phyloP scores from a whole-genome alignment of 2,888 invertebrate genomes.

The Callimorpha dominula region DNA sequence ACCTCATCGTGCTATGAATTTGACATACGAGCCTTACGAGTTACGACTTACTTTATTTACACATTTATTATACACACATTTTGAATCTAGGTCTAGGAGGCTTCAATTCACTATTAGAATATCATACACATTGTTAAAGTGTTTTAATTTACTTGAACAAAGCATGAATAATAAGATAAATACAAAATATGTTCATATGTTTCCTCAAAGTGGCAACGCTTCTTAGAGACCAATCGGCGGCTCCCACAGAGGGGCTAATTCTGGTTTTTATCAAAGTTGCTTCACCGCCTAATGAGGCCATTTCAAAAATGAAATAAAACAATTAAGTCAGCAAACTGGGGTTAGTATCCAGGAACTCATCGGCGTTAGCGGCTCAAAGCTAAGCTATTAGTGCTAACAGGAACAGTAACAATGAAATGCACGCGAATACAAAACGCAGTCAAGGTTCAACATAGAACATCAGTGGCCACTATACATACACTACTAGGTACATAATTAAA shows the following conservation, averaged over 20 bases:
- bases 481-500: not conserved
- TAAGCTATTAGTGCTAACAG: not conserved
- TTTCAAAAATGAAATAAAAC: slow-evolving; percentile 12
- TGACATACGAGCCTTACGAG: too few species aligned
- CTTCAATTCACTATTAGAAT: too few species aligned
- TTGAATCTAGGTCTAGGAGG: too few species aligned
- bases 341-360: slow-evolving; percentile 15
- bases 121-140: too few species aligned
- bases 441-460: not conserved
- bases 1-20: too few species aligned
- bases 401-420: not conserved
- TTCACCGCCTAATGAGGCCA: slow-evolving; percentile 12
- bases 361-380: not conserved
- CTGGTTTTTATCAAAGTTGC: slow-evolving; percentile 23
- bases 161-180: not conserved
- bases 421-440: not conserved
- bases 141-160: too few species aligned
- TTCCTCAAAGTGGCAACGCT: not conserved
- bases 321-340: slow-evolving; percentile 8
- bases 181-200: not conserved
- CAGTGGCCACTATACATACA: not conserved
- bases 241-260: slow-evolving; percentile 1
- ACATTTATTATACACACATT: too few species aligned
- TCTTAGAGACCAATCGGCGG: slow-evolving; percentile 1
- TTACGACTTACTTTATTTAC: too few species aligned